These are phyloP conservation scores for Mya arenaria DNA, from an alignment of 1,140 invertebrate genomes.

Conservation along the genomic window DNA sequence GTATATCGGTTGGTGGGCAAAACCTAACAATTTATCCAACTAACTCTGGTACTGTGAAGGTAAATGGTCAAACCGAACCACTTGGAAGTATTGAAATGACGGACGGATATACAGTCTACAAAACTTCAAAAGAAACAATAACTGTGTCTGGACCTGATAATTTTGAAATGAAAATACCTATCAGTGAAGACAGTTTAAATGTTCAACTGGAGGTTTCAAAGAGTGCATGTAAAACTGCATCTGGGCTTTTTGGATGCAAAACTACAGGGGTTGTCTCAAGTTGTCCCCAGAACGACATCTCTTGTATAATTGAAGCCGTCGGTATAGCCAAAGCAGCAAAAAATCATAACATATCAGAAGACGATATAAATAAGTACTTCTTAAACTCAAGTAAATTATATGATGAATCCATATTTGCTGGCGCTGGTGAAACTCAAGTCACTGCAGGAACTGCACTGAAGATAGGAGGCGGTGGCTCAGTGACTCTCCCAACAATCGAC, in stretches of 20 bases:
- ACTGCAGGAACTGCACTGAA: constrained; percentile 26
- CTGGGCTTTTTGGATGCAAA: constrained; percentile 35
- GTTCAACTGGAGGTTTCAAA: constrained; percentile 8
- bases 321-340: constrained; percentile 21
- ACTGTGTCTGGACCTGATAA: constrained; percentile 27
- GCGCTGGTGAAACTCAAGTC: constrained; percentile 4
- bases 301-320: constrained; percentile 5
- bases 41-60: constrained; percentile 19
- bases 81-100: not conserved
- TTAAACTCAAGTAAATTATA: not conserved
- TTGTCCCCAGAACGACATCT: not conserved
- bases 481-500: constrained; percentile 9
- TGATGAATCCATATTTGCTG: not conserved
- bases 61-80: constrained; percentile 3
- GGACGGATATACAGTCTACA: constrained; percentile 2
- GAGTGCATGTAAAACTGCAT: not conserved
- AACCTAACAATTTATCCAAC: constrained; percentile 28
- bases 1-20: not conserved
- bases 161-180: not conserved
- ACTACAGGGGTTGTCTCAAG: not conserved
- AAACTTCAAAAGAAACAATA: not conserved
- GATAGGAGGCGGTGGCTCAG: not conserved
- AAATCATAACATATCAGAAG: not conserved
- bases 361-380: constrained; percentile 19
- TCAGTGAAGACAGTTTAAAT: constrained; percentile 12